These are phyloP conservation scores for Lithobates pipiens DNA, from an alignment of 2,797 vertebrate species.

Conservation along the genomic window DNA sequence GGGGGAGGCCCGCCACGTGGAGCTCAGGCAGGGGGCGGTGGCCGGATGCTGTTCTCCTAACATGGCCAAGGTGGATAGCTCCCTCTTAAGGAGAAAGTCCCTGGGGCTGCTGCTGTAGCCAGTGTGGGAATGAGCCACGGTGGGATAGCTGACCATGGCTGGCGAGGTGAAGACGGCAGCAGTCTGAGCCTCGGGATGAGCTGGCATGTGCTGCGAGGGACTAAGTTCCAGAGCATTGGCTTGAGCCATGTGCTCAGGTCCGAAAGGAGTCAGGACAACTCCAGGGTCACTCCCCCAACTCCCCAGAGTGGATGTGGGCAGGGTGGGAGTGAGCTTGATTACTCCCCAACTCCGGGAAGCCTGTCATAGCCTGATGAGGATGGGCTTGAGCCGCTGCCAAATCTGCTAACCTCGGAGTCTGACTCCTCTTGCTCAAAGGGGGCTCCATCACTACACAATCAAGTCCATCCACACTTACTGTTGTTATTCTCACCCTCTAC, in stretches of 20 bases:
- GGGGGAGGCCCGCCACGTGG: no score
- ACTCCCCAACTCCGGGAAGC: conserved; percentile 92
- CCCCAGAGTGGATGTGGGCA: conserved; percentile 93
- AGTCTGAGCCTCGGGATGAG: conserved; percentile 86
- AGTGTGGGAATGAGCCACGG: conserved; percentile 85
- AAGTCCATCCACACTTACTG: conserved; percentile 86
- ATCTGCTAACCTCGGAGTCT: conserved; percentile 94
- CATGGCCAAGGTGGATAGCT: conserved; percentile 90
- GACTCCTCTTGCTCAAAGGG: conserved; percentile 96
- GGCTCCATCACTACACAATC: conserved; percentile 91
- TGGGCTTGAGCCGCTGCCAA: conserved; percentile 93
- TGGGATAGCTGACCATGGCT: conserved; percentile 82
- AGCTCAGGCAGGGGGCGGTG: conserved; percentile 88
- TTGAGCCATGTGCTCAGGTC: conserved; percentile 95
- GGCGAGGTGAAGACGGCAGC: conserved; percentile 82
- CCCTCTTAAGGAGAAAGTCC: conserved; percentile 95
- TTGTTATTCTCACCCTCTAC: conserved; percentile 79
- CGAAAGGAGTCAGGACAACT: conserved; percentile 90
- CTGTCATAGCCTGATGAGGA: conserved; percentile 94
- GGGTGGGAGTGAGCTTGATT: conserved; percentile 91
- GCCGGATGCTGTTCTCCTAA: conserved; percentile 91
- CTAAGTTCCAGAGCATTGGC: conserved; percentile 89
- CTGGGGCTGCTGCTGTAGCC: conserved; percentile 87
- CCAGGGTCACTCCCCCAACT: conserved; percentile 91
- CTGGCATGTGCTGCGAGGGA: conserved; percentile 78